Conservation (phyloP, 2,888 invertebrate genomes). For the Fragum sueziense region DNA sequence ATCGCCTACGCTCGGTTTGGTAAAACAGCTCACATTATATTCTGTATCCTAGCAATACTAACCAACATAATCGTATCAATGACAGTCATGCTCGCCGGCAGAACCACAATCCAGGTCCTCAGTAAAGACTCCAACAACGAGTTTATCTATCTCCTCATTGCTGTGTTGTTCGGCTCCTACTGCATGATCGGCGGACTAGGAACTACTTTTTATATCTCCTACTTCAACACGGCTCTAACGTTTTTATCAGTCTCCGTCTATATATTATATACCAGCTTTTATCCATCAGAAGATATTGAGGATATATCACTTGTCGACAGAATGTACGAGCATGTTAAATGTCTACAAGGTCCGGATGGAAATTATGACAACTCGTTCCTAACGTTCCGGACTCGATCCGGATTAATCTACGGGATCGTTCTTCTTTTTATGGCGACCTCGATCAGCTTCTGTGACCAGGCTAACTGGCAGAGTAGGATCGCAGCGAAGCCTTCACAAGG, state of each 20-base stretch:
- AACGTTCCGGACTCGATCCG: conserved; percentile 70
- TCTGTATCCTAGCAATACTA: conserved; percentile 71
- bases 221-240: conserved; percentile 76
- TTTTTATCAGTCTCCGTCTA: conserved; percentile 70
- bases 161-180: conserved; percentile 73
- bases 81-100: conserved; percentile 69
- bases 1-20: conserved; percentile 75
- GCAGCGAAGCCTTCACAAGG: conserved; percentile 78
- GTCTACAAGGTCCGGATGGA: conserved; percentile 66
- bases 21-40: conserved; percentile 70
- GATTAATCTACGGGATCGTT: conserved; percentile 68
- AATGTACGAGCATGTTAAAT: conserved; percentile 65
- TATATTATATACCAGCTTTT: conserved; percentile 65
- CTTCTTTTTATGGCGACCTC: conserved; percentile 63
- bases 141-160: conserved; percentile 63
- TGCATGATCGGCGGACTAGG: conserved; percentile 75
- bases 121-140: conserved; percentile 72
- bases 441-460: conserved; percentile 72
- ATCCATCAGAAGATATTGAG: conserved; percentile 41
- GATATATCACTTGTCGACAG: conserved; percentile 54
- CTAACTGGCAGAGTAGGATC: conserved; percentile 80
- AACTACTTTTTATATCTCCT: conserved; percentile 79
- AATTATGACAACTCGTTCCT: conserved; percentile 69
- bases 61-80: conserved; percentile 72
- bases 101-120: conserved; percentile 67